phyloP scores from a whole-genome alignment of 2,797 vertebrate species.

The Sylvia borin region DNA sequence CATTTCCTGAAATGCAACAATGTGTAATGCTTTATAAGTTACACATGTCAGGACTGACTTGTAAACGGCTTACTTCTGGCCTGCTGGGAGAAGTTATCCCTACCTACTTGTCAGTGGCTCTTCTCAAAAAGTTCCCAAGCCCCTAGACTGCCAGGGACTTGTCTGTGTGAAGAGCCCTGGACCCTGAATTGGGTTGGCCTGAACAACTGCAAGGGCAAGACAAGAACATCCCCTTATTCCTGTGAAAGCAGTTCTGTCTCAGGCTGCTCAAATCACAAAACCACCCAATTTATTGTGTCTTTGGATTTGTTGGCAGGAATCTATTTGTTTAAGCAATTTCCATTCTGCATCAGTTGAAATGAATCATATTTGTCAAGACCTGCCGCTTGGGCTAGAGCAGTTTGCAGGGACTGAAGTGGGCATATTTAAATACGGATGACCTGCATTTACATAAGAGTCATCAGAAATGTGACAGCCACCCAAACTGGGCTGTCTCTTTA shows the following conservation, averaged over 20 bases:
- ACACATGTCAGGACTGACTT: neutral
- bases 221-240: neutral
- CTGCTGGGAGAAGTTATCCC: neutral
- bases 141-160: neutral
- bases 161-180: neutral
- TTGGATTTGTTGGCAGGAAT: neutral
- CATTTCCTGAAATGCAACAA: conserved; percentile 42
- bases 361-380: neutral
- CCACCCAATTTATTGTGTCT: neutral
- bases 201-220: neutral
- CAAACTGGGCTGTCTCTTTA: neutral
- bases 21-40: neutral
- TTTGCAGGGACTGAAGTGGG: neutral
- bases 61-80: neutral
- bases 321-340: conserved; percentile 6
- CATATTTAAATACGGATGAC: neutral
- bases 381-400: neutral
- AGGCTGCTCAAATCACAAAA: neutral
- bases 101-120: neutral
- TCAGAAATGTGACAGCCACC: neutral
- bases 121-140: neutral
- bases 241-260: neutral
- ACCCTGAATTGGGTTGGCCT: neutral
- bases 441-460: neutral
- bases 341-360: neutral